Evolutionary conservation across 2,797 vertebrate genomes (phyloP).

Genomic region (Scyliorhinus canicula): DNA sequence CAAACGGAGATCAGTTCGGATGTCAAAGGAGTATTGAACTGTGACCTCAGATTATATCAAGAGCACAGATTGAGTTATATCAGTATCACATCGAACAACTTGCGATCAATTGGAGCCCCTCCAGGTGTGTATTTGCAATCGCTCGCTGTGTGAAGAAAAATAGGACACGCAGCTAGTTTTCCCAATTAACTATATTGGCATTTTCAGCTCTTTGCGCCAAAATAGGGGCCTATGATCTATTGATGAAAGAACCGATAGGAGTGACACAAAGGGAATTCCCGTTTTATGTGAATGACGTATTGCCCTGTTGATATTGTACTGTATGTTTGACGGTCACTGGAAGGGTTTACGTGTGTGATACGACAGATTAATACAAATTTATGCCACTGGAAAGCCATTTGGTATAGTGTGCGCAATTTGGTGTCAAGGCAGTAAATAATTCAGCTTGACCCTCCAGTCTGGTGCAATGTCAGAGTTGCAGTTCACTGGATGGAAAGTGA

Average conservation of each 20-base stretch:
- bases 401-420: not conserved
- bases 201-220: not conserved
- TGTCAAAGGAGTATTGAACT: not conserved
- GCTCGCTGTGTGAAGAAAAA: not conserved
- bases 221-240: not conserved
- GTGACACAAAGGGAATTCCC: not conserved
- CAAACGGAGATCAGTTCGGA: not conserved
- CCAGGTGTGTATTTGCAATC: not conserved
- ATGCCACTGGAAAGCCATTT: not conserved
- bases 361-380: not conserved
- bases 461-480: not conserved
- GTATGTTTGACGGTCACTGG: not conserved
- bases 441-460: not conserved
- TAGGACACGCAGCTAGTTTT: not conserved
- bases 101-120: not conserved
- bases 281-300: not conserved
- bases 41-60: not conserved
- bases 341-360: not conserved
- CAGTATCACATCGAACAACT: not conserved
- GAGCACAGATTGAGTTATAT: not conserved
- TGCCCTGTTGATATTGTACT: no score
- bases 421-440: not conserved
- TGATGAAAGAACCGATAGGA: not conserved
- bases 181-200: constrained; percentile 1
- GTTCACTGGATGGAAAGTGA: no score